Percentiles rank a stretch among this genome's conserved stretches.
Evolutionary conservation across 2,113 vertebrate species (phyloP).

Genomic region (Myxocyprinus asiaticus): DNA sequence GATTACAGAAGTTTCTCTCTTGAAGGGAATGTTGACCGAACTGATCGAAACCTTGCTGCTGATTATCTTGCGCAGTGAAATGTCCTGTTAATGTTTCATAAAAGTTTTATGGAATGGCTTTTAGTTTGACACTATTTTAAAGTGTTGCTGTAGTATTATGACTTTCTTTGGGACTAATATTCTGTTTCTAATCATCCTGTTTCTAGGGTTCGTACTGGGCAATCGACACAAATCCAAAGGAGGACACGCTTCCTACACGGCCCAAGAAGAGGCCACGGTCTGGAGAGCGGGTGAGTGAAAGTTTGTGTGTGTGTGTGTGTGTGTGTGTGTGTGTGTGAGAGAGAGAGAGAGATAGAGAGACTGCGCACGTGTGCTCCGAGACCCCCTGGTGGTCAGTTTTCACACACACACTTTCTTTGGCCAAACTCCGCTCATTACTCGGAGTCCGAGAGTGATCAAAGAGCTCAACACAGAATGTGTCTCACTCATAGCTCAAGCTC

Average conservation of each 20-base stretch:
- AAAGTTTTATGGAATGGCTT: constrained; percentile 5
- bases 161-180: constrained; percentile 47
- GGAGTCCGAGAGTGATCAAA: constrained; percentile 34
- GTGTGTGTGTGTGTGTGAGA: not conserved
- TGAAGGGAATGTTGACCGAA: not conserved
- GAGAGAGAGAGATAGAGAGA: too few species aligned
- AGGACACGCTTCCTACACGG: constrained; percentile 85
- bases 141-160: not conserved
- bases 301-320: not conserved
- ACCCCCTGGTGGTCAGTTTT: constrained; percentile 43
- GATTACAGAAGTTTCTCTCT: constrained; percentile 20
- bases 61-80: too few species aligned
- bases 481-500: constrained; percentile 17
- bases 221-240: constrained; percentile 91
- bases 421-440: constrained; percentile 39
- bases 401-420: constrained; percentile 25
- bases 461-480: constrained; percentile 7
- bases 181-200: constrained; percentile 46
- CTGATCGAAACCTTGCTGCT: too few species aligned
- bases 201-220: constrained; percentile 91
- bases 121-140: not conserved
- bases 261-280: constrained; percentile 92
- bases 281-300: constrained; percentile 83
- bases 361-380: constrained; percentile 18
- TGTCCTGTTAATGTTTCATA: too few species aligned